Base-by-base conservation (phyloP, 2,888 invertebrate species). In the Synergus laeviventris region DNA sequence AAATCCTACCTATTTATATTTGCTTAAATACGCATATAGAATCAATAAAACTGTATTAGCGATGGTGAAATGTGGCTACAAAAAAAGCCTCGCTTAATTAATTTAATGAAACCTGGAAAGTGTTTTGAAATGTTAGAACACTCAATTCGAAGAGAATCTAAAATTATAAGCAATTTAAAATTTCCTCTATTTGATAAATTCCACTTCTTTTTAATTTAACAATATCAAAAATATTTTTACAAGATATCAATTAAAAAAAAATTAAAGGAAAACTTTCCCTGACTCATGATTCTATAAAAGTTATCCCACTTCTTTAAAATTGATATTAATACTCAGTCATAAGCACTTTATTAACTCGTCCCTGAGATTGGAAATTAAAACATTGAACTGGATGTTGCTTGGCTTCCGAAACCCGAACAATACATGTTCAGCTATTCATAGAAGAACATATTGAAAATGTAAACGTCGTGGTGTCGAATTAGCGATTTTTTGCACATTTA, bases 391-490 rank as follows among this genome's bases (percentile, higher is more conserved):
- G 60, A 66, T 54, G 45, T 60, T 70, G 31, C 86, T 85, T 80
- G 84, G 84, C 82, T 84, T 84, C 84, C 73, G 83, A 86, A 85
- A 86, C 81, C 81, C 83, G 80, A 83, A 73, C 74, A 74, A 61
- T 73, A 56, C 73, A 56, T 36, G 18, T 16, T 70, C 24, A 42
- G n/a, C 42, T 70, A 56, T 60, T 60, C 59, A 70, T 36, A 21
- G 12, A 39, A 54, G 18, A 45, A n/a, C 11, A n/a, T 64, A 75
- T 75, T 64, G 45, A 74, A 66, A 49, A 66, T 14, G n/a, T 14
- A 38, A 18, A 42, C 49, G 49, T 16, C 16, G 8, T 49, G 70
- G 24, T 31, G 49, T 31, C 4, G 12, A 56, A 21, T 21, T 4
- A 21, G 2, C 12, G 18, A 3, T 56, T 56, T 56, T 12, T 31